A percentile compares a stretch with the other conserved stretches of the same genome.
phyloP scores from a whole-genome alignment of 2,888 invertebrate genomes.

The Rutpela maculata region DNA sequence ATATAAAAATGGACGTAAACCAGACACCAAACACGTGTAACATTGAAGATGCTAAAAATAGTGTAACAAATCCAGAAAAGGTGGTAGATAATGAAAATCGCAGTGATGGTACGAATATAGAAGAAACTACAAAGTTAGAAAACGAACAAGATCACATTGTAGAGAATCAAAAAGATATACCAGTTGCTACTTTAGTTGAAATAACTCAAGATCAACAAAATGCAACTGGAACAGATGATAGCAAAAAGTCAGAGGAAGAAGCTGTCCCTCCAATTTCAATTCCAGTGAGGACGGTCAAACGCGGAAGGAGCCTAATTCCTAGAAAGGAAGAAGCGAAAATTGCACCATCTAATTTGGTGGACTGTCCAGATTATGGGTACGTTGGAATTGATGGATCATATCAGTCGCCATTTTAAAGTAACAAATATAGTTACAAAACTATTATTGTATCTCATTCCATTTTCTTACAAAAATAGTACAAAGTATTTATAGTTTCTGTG shows the following conservation, averaged over 20 bases:
- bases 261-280: not conserved
- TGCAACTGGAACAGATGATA: not conserved
- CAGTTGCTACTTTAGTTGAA: not conserved
- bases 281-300: not conserved
- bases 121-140: not conserved
- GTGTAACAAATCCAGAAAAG: not conserved
- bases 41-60: not conserved
- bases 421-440: not conserved
- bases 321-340: not conserved
- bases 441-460: no score
- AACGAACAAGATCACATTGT: not conserved
- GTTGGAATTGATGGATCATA: slow-evolving; percentile 45
- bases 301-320: slow-evolving; percentile 31
- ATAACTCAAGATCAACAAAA: not conserved
- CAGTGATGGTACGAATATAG: not conserved
- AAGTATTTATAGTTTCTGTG: no score
- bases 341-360: slow-evolving; percentile 43
- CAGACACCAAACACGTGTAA: not conserved
- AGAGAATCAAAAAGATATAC: not conserved
- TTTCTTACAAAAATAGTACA: not conserved
- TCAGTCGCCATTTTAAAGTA: slow-evolving; percentile 45
- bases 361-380: slow-evolving; percentile 49
- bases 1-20: not conserved
- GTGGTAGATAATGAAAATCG: not conserved
- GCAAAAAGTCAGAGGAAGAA: not conserved